These are phyloP conservation scores for Agonopterix subpropinquella DNA, from an alignment of 2,888 invertebrate species.

Conservation along the genomic window DNA sequence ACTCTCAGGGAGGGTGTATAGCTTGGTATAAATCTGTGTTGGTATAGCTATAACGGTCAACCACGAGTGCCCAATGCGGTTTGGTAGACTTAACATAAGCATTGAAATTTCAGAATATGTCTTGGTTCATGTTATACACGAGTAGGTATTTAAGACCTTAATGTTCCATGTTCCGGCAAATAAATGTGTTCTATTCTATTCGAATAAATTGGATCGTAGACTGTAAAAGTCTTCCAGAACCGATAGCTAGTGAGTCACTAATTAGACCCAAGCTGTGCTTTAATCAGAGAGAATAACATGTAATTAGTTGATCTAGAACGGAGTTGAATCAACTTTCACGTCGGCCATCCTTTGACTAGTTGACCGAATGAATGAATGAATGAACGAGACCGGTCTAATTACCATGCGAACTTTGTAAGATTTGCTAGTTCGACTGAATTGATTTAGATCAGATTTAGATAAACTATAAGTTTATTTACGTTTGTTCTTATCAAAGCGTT, in stretches of 20 bases:
- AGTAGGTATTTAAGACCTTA: too few species aligned
- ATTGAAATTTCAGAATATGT: too few species aligned
- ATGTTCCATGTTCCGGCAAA: too few species aligned
- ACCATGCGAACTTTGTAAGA: conserved; percentile 3
- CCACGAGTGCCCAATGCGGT: too few species aligned
- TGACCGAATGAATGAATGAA: conserved; percentile 23
- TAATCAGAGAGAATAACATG: conserved; percentile 69
- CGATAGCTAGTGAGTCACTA: conserved; percentile 62
- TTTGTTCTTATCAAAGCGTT: too few species aligned
- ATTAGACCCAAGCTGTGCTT: conserved; percentile 75
- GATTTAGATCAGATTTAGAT: not conserved
- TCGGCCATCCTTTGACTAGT: conserved; percentile 50
- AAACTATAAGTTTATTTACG: too few species aligned
- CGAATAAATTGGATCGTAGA: not conserved
- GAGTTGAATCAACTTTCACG: conserved; percentile 36
- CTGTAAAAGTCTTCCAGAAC: conserved; percentile 24
- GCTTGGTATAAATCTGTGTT: too few species aligned
- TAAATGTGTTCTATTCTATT: too few species aligned
- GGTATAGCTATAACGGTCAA: too few species aligned
- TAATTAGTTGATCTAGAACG: conserved; percentile 63
- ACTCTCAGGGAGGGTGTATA: too few species aligned
- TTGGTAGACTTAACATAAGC: too few species aligned
- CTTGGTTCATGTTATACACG: too few species aligned
- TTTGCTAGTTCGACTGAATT: not conserved
- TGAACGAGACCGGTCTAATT: conserved; percentile 3